These are phyloP conservation scores for Cheilosia grossa DNA, from an alignment of 2,888 invertebrate species.

Conservation along the genomic window DNA sequence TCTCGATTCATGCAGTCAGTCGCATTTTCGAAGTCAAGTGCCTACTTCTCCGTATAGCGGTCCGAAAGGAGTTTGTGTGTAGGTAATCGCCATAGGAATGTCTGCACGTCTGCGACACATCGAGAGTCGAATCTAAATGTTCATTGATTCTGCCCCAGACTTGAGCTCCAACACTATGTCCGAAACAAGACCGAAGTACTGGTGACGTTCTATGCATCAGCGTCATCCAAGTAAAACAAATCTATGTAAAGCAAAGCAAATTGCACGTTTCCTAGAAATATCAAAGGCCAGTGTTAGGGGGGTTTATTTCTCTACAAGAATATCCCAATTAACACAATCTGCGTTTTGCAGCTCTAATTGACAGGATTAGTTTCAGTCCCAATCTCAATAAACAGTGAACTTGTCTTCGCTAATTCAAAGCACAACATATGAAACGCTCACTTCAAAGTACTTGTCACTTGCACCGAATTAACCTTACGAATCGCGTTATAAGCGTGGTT, in stretches of 20 bases:
- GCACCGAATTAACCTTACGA: not conserved
- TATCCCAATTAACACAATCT: not conserved
- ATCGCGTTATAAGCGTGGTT: no score
- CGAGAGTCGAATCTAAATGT: no score
- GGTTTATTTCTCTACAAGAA: not conserved
- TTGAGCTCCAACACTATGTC: no score
- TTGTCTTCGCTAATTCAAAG: not conserved
- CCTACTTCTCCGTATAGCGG: no score
- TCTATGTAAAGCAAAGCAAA: not conserved
- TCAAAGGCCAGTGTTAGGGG: not conserved
- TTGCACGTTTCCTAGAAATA: not conserved
- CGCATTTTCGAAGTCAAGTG: no score
- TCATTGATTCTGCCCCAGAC: no score
- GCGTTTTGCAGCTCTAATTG: slow-evolving; percentile 2
- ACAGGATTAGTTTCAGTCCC: not conserved
- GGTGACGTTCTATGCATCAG: no score
- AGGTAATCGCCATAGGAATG: no score
- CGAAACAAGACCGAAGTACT: no score
- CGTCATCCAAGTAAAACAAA: not conserved
- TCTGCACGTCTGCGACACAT: no score
- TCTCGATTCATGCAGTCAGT: no score
- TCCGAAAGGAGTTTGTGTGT: no score
- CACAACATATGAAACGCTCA: not conserved
- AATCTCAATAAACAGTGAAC: not conserved
- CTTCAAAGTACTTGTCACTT: not conserved